These are phyloP conservation scores for Maniola hyperantus DNA, from an alignment of 2,888 invertebrate species.

Conservation along the genomic window DNA sequence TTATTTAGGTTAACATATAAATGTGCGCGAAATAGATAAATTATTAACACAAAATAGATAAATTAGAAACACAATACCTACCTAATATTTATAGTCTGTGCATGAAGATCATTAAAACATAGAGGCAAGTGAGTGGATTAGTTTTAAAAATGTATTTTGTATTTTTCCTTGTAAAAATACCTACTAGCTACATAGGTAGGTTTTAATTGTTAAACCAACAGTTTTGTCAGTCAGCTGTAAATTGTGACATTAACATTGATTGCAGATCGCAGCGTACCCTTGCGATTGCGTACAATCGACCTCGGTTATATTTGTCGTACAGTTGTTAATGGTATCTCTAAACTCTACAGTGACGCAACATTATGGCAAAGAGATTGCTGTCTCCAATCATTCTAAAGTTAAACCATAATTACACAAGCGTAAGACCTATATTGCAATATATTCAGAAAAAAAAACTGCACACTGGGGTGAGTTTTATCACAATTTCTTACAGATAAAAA, in stretches of 20 bases:
- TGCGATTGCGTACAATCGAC: slow-evolving; percentile 13
- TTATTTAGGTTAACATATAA: slow-evolving; percentile 16
- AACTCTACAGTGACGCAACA: slow-evolving; percentile 8
- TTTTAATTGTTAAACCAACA: neutral
- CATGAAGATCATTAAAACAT: neutral
- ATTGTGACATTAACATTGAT: slow-evolving; percentile 20
- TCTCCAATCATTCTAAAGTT: slow-evolving; percentile 45
- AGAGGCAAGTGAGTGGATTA: neutral
- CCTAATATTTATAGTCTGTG: neutral
- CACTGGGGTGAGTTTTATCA: slow-evolving; percentile 36
- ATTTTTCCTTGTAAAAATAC: neutral
- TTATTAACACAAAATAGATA: slow-evolving; percentile 3
- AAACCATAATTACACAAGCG: slow-evolving; percentile 40
- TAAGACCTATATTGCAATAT: slow-evolving; percentile 34
- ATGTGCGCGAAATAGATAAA: slow-evolving; percentile 2
- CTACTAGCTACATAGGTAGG: slow-evolving; percentile 1
- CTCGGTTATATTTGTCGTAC: slow-evolving; percentile 14
- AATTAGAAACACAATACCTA: too few species aligned
- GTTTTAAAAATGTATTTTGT: neutral
- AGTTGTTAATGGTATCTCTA: slow-evolving; percentile 6
- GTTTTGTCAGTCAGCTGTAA: neutral
- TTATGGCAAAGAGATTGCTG: slow-evolving; percentile 56
- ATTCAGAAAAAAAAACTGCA: slow-evolving; percentile 34
- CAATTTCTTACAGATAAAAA: slow-evolving; percentile 4
- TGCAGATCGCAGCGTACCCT: neutral